phyloP scores from a whole-genome alignment of 1,140 invertebrate genomes.

The Drosophila sturtevanti region DNA sequence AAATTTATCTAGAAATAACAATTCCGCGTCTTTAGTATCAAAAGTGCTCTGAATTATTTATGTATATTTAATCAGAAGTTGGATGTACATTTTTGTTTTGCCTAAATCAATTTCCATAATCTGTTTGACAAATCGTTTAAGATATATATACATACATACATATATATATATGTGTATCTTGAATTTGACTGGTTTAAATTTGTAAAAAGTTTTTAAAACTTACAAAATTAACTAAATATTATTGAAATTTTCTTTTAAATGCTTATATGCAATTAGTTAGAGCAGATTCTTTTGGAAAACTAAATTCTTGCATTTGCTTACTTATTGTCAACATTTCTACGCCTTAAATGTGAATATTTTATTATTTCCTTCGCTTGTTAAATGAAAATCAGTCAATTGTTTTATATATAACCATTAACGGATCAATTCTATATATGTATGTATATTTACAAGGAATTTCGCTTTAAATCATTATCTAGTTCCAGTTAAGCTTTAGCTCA shows the following conservation, averaged over 20 bases:
- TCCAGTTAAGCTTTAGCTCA: slow-evolving; percentile 3
- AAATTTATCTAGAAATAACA: too few species aligned
- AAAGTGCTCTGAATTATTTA: too few species aligned
- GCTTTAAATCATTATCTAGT: not conserved
- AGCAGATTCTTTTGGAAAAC: not conserved
- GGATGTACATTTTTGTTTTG: not conserved
- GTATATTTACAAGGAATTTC: too few species aligned
- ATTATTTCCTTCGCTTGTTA: not conserved
- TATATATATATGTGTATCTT: too few species aligned
- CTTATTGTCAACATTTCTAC: not conserved
- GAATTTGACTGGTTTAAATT: not conserved
- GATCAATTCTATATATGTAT: not conserved
- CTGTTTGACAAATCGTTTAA: not conserved
- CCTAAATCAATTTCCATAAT: not conserved
- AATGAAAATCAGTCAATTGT: not conserved
- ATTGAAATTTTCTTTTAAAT: not conserved
- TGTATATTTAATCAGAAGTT: not conserved
- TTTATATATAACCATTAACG: not conserved
- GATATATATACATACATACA: too few species aligned
- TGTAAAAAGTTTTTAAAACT: not conserved
- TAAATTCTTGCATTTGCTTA: not conserved
- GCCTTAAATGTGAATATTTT: not conserved
- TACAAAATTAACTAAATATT: not conserved
- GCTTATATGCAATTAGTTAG: not conserved
- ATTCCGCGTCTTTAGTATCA: too few species aligned